A percentile compares a stretch with the other conserved stretches of the same genome.
Conservation (phyloP, 2,888 invertebrate species). For the Megamerina dolium region DNA sequence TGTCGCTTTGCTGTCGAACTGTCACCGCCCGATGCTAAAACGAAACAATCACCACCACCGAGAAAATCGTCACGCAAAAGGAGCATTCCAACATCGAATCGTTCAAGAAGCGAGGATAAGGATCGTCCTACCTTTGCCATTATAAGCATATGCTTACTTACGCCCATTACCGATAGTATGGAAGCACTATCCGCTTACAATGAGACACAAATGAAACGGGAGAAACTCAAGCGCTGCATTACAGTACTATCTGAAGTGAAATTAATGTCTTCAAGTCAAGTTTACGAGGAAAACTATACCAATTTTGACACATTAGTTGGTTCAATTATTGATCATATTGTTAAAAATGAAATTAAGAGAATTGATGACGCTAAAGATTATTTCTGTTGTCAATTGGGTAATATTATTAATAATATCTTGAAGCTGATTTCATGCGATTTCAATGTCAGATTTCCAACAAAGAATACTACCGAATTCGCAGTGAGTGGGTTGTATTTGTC, state of each 20-base stretch:
- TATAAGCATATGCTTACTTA: constrained; percentile 15
- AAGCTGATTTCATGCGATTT: constrained; percentile 33
- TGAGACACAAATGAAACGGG: too few species aligned
- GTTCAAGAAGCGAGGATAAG: too few species aligned
- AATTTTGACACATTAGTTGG: constrained; percentile 17
- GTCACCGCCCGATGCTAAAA: not conserved
- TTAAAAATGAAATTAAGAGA: constrained; percentile 14
- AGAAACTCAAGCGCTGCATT: constrained; percentile 20
- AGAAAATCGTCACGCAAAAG: not conserved
- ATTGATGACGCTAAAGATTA: constrained; percentile 20
- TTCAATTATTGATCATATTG: constrained; percentile 14
- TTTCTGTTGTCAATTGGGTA: constrained; percentile 31
- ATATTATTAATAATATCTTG: constrained; percentile 28
- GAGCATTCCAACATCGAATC: not conserved
- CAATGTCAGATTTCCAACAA: constrained; percentile 31
- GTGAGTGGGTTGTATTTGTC: too few species aligned
- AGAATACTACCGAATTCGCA: constrained; percentile 30
- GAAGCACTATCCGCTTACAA: too few species aligned
- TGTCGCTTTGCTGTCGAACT: constrained; percentile 19
- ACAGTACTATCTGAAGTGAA: not conserved
- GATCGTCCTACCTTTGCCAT: constrained; percentile 15
- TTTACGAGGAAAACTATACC: constrained; percentile 10
- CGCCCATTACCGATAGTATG: constrained; percentile 14
- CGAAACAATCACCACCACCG: not conserved
- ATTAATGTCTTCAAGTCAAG: not conserved